Conservation (phyloP, 2,888 invertebrate species). For the Caenorhabditis wallacei region DNA sequence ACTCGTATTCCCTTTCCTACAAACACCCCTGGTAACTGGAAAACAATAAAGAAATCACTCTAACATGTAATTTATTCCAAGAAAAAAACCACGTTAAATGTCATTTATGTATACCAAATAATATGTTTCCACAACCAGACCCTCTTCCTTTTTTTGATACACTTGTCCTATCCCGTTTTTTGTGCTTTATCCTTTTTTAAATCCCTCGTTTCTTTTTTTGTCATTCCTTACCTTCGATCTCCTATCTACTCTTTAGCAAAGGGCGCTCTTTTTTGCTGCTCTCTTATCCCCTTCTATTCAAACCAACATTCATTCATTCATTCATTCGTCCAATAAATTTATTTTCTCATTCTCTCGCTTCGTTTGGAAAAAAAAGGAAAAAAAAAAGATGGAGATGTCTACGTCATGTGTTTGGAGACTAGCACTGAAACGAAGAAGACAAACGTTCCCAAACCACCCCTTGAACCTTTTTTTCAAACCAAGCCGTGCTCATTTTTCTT, state of each 20-base stretch:
- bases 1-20: no score
- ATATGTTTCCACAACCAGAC: not conserved
- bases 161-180: not conserved
- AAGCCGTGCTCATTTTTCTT: not conserved
- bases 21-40: no score
- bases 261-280: slow-evolving; percentile 14
- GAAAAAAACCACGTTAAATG: no score
- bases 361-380: not conserved
- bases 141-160: no score
- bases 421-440: slow-evolving; percentile 14
- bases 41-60: no score
- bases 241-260: not conserved
- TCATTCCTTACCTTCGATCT: not conserved
- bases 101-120: no score
- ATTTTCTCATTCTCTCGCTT: slow-evolving; percentile 31
- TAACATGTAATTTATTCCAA: no score
- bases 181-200: not conserved
- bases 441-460: slow-evolving; percentile 14
- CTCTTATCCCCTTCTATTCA: slow-evolving; percentile 15
- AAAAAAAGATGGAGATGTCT: slow-evolving; percentile 16
- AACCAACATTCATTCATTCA: slow-evolving; percentile 49
- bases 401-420: slow-evolving; percentile 30
- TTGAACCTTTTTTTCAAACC: slow-evolving; percentile 14
- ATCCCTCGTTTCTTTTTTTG: slow-evolving; percentile 9
- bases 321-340: slow-evolving; percentile 43